These are phyloP conservation scores for Cromileptes altivelis DNA, from an alignment of 2,113 vertebrate species.

Conservation along the genomic window DNA sequence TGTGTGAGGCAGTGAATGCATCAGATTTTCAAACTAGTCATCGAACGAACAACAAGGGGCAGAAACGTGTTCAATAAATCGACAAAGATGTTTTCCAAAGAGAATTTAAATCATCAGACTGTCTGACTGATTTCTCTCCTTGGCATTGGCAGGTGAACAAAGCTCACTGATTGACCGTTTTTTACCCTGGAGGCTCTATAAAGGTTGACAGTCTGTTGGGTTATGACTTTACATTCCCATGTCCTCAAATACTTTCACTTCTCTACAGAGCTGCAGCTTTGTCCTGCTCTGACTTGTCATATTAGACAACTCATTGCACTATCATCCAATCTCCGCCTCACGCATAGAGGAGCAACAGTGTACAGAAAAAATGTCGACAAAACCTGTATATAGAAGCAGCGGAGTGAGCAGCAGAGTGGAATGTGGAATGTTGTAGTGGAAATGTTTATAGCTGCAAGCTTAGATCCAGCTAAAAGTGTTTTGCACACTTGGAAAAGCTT, in stretches of 20 bases:
- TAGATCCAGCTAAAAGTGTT: constrained; percentile 38
- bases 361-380: constrained; percentile 14
- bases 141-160: constrained; percentile 43
- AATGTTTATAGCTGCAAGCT: constrained; percentile 30
- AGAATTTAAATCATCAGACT: constrained; percentile 25
- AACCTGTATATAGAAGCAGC: constrained; percentile 31
- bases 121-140: background rate
- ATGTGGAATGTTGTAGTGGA: constrained; percentile 2
- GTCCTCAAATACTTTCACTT: constrained; percentile 55
- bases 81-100: background rate
- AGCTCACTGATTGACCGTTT: constrained; percentile 3
- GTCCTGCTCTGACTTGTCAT: constrained; percentile 68
- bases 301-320: constrained; percentile 60
- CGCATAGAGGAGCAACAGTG: background rate
- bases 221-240: constrained; percentile 19
- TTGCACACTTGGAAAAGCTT: constrained; percentile 1
- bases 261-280: constrained; percentile 43
- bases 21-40: constrained; percentile 19
- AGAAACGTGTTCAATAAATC: background rate
- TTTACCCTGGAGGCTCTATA: background rate
- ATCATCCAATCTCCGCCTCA: constrained; percentile 22
- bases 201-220: constrained; percentile 18
- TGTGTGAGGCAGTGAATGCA: background rate
- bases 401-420: constrained; percentile 24
- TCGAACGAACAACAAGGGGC: background rate